Conservation (phyloP, 2,888 invertebrate species). For the Isoperla grammatica region DNA sequence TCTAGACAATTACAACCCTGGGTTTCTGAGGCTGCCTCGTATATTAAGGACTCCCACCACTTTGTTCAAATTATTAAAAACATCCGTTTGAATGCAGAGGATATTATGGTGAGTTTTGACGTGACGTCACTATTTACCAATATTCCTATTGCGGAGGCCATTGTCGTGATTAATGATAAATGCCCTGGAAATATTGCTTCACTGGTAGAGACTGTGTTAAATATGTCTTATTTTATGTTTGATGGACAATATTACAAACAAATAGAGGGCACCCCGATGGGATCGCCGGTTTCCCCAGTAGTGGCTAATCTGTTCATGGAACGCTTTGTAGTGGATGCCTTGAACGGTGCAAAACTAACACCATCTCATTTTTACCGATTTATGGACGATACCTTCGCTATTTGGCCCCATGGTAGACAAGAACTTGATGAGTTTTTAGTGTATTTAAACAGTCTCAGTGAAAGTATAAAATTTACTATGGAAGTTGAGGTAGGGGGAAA, state of each 20-base stretch:
- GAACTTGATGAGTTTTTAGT: too few relatives aligned
- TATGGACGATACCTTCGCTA: too few relatives aligned
- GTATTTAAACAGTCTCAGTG: too few relatives aligned
- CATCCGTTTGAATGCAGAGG: background rate
- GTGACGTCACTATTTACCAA: conserved; percentile 29
- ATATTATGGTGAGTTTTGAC: conserved; percentile 20
- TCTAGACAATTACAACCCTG: too few relatives aligned
- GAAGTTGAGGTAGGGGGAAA: too few relatives aligned
- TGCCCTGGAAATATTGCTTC: background rate
- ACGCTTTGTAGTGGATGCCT: conserved; percentile 25
- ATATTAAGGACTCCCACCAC: background rate
- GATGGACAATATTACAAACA: conserved; percentile 26
- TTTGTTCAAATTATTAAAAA: background rate
- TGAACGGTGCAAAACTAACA: conserved; percentile 7
- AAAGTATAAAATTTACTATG: too few relatives aligned
- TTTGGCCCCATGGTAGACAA: too few relatives aligned
- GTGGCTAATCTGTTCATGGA: conserved; percentile 31
- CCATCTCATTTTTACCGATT: background rate
- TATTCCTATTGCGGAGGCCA: conserved; percentile 23
- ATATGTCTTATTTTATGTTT: conserved; percentile 21
- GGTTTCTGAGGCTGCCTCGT: too few relatives aligned
- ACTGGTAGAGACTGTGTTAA: background rate
- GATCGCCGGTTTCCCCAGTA: conserved; percentile 31
- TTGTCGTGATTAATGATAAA: background rate
- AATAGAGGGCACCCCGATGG: conserved; percentile 30